Evolutionary conservation across 2,113 vertebrate species (phyloP).

Genomic region (Acrocephalus arundinaceus): DNA sequence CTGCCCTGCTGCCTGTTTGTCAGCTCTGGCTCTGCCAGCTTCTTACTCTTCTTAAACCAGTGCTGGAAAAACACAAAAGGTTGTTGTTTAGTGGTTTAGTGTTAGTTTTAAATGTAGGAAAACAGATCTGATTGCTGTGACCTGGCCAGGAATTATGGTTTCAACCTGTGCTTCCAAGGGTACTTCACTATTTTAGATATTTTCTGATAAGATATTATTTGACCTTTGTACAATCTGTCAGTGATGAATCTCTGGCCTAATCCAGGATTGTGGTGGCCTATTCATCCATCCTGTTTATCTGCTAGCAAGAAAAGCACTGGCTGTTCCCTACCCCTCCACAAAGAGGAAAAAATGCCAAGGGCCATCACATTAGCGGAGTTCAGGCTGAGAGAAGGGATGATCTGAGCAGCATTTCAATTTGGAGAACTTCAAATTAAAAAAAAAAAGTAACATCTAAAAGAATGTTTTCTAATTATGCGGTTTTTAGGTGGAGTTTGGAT

Average conservation of each 20-base stretch:
- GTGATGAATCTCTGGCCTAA: not conserved
- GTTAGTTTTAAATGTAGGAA: not conserved
- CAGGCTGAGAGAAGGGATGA: not conserved
- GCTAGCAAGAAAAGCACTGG: not conserved
- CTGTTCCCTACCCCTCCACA: not conserved
- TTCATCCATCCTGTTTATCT: not conserved
- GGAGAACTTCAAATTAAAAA: not conserved
- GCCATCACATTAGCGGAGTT: not conserved
- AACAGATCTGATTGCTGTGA: not conserved
- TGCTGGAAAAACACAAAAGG: not conserved
- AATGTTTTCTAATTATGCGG: not conserved
- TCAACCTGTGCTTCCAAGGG: not conserved
- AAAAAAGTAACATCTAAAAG: not conserved
- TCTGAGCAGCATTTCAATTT: not conserved
- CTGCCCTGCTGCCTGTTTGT: not conserved
- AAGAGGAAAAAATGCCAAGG: not conserved
- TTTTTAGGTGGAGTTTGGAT: not conserved
- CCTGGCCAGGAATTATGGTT: not conserved
- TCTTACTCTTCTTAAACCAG: not conserved
- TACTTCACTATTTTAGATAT: not conserved
- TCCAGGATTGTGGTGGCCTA: not conserved
- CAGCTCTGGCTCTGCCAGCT: not conserved
- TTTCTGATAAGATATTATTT: not conserved
- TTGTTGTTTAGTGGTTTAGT: not conserved
- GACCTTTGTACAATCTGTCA: not conserved